phyloP scores from a whole-genome alignment of 2,113 vertebrate species.

The Melozone crissalis region DNA sequence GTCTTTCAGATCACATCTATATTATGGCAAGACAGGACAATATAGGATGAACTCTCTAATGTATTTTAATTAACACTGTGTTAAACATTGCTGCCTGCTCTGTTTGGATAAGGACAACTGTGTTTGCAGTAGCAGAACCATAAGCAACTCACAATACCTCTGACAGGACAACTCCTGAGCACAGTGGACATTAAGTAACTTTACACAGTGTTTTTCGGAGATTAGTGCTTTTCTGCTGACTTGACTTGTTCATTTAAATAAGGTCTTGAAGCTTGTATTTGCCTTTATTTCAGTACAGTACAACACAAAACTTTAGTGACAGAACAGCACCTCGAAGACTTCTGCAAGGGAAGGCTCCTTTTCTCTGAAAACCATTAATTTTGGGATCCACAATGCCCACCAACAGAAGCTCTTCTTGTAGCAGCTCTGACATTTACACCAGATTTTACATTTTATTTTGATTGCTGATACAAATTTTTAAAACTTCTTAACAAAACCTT shows the following conservation, averaged over 20 bases:
- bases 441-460: not conserved
- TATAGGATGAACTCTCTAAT: not conserved
- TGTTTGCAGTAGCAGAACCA: not conserved
- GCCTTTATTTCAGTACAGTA: not conserved
- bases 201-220: not conserved
- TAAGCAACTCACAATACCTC: not conserved
- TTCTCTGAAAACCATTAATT: not conserved
- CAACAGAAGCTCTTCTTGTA: not conserved
- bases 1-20: constrained; percentile 50
- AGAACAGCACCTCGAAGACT: not conserved
- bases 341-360: not conserved
- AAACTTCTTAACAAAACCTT: not conserved
- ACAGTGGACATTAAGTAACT: not conserved
- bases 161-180: not conserved
- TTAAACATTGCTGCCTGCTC: not conserved
- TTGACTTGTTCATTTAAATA: not conserved
- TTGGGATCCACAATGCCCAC: not conserved
- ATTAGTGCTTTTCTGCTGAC: not conserved
- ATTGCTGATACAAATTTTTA: not conserved
- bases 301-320: not conserved
- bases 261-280: not conserved
- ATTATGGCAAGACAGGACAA: not conserved
- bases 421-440: not conserved
- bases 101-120: not conserved
- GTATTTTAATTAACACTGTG: constrained; percentile 26